phyloP scores from a whole-genome alignment of 2,888 invertebrate genomes.

The Oligia latruncula region DNA sequence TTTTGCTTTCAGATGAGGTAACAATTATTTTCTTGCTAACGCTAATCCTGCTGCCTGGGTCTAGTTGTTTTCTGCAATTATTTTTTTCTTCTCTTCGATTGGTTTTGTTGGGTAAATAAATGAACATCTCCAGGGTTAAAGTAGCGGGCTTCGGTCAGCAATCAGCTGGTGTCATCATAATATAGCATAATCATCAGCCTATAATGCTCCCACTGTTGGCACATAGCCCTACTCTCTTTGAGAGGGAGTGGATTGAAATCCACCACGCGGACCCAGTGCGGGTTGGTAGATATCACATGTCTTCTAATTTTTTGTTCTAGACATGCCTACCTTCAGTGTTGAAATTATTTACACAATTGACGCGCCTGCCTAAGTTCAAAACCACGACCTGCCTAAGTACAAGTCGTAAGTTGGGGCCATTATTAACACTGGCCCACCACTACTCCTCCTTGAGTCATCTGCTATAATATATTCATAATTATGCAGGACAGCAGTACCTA shows the following conservation, averaged over 20 bases:
- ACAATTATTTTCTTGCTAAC: neutral
- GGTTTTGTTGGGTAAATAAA: neutral
- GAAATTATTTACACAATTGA: neutral
- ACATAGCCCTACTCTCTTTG: neutral
- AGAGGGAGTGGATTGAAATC: neutral
- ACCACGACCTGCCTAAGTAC: neutral
- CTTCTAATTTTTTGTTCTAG: neutral
- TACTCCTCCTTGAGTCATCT: neutral
- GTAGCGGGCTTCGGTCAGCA: neutral
- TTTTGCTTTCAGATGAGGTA: neutral
- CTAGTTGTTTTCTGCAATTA: neutral
- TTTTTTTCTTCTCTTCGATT: neutral
- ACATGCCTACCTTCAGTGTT: neutral
- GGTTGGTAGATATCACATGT: neutral
- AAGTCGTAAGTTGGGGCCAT: neutral
- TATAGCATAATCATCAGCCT: neutral
- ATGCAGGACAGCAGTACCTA: neutral
- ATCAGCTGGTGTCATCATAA: neutral
- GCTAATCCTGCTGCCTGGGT: neutral
- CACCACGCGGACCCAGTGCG: neutral
- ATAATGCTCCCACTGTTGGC: neutral
- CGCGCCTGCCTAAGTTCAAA: neutral
- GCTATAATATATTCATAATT: neutral
- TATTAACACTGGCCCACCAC: neutral
- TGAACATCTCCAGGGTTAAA: neutral